Percentiles rank a stretch among this genome's conserved stretches.
Conservation (phyloP, 2,797 vertebrate species). For the Squalus acanthias region DNA sequence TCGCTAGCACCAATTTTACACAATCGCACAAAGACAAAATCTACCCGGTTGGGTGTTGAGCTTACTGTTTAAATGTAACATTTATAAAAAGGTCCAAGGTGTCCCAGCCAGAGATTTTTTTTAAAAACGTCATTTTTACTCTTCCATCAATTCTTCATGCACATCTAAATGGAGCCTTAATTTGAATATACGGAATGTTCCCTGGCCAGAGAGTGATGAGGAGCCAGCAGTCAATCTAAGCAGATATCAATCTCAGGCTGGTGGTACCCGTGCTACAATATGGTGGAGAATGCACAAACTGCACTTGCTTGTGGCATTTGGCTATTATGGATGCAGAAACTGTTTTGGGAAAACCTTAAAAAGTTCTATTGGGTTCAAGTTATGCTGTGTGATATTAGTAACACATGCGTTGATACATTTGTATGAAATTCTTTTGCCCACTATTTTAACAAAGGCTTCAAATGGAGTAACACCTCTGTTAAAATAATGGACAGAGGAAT, state of each 20-base stretch:
- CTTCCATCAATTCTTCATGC: neutral
- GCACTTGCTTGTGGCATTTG: neutral
- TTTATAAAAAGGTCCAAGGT: neutral
- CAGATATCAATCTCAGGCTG: neutral
- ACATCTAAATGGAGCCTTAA: neutral
- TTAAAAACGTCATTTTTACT: neutral
- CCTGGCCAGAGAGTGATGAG: neutral
- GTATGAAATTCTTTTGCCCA: neutral
- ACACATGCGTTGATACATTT: neutral
- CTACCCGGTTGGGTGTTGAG: neutral
- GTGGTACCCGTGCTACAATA: neutral
- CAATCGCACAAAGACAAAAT: neutral
- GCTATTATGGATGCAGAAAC: neutral
- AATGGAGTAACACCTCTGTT: neutral
- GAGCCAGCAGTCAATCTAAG: neutral
- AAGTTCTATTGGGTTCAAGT: neutral
- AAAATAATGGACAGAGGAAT: neutral
- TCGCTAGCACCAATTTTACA: neutral
- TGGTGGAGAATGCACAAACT: neutral
- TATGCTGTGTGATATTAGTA: neutral
- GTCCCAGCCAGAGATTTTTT: neutral
- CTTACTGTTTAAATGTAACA: neutral
- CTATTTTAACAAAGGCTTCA: neutral
- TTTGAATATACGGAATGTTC: neutral
- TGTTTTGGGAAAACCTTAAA: neutral